These are phyloP conservation scores for Paramormyrops hopkinsi DNA, from an alignment of 2,797 vertebrate species.

Conservation along the genomic window DNA sequence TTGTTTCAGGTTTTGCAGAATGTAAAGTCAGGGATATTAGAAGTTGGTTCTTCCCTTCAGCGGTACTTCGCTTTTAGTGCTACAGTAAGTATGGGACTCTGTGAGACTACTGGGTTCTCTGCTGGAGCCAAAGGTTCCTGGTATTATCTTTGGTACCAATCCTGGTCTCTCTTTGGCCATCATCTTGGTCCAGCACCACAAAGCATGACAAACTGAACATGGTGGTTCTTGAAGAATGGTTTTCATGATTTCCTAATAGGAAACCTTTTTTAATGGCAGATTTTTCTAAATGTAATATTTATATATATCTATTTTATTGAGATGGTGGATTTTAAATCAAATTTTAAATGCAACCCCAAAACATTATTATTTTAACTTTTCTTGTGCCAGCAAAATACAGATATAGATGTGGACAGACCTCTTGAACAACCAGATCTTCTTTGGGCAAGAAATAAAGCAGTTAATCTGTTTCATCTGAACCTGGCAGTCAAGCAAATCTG, in stretches of 20 bases:
- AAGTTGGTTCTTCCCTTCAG: slow-evolving; percentile 64
- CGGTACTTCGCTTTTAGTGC: slow-evolving; percentile 26
- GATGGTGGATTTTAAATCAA: background rate
- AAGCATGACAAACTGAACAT: background rate
- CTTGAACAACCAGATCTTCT: slow-evolving; percentile 44
- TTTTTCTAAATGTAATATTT: slow-evolving; percentile 1
- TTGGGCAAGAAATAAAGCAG: slow-evolving; percentile 49
- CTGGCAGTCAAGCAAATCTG: slow-evolving; percentile 61
- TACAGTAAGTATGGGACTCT: slow-evolving; percentile 35
- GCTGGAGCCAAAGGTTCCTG: background rate
- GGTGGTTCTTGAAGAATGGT: background rate
- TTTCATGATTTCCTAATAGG: background rate
- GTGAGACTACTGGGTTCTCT: background rate
- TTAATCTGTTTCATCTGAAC: slow-evolving; percentile 66
- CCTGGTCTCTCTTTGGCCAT: background rate
- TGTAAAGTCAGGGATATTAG: slow-evolving; percentile 56
- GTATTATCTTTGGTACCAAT: slow-evolving; percentile 47
- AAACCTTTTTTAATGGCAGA: background rate
- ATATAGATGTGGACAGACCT: slow-evolving; percentile 34
- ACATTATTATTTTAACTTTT: background rate
- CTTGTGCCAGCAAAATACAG: slow-evolving; percentile 55
- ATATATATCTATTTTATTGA: background rate
- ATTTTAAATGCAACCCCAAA: background rate
- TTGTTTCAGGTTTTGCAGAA: slow-evolving; percentile 52
- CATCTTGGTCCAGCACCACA: background rate